These are phyloP conservation scores for Abramis brama DNA, from an alignment of 2,113 vertebrate species.

Conservation along the genomic window DNA sequence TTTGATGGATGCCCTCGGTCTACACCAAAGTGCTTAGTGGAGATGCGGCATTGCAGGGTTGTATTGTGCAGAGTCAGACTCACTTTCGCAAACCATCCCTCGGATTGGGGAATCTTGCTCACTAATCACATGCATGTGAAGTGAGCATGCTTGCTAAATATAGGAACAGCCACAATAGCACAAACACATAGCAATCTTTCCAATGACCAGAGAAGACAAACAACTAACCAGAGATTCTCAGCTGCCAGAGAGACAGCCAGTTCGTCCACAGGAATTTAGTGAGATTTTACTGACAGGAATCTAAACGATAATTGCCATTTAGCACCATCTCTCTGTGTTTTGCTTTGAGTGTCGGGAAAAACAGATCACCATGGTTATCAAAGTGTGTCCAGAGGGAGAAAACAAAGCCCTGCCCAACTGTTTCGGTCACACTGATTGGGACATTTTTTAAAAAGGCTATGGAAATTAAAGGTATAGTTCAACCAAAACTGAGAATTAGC, in stretches of 20 bases:
- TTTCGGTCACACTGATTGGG: background rate
- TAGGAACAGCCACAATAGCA: constrained; percentile 55
- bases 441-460: background rate
- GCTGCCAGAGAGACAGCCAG: constrained; percentile 22
- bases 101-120: background rate
- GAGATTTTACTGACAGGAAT: constrained; percentile 31
- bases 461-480: background rate
- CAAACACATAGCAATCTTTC: constrained; percentile 40
- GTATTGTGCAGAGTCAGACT: background rate
- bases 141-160: constrained; percentile 56
- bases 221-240: constrained; percentile 34
- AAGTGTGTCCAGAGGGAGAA: background rate
- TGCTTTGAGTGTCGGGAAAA: background rate
- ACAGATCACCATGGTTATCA: background rate
- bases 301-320: background rate
- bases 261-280: constrained; percentile 17
- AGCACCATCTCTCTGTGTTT: constrained; percentile 5
- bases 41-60: background rate
- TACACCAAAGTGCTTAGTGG: background rate
- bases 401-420: constrained; percentile 16
- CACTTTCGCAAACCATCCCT: constrained; percentile 2
- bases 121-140: constrained; percentile 31
- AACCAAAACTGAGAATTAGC: too few species aligned
- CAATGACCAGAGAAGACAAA: constrained; percentile 38
- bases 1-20: constrained; percentile 15